Conservation (phyloP, 2,113 vertebrate genomes). For the Trinectes maculatus region DNA sequence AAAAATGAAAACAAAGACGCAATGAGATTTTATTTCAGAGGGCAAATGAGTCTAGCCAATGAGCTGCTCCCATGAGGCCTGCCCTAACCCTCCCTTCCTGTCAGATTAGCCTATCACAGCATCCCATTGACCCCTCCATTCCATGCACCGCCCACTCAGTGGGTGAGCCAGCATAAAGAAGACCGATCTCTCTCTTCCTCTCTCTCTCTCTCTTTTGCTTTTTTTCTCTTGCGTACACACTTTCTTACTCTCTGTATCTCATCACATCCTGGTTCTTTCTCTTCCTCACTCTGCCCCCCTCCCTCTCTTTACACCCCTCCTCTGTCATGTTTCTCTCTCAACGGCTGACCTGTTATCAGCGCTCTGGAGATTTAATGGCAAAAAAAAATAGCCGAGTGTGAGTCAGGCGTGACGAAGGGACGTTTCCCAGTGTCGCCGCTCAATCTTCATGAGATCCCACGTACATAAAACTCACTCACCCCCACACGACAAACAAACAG, state of each 20-base stretch:
- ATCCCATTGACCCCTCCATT: slow-evolving; percentile 75
- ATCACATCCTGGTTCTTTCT: slow-evolving; percentile 64
- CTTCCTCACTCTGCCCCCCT: slow-evolving; percentile 34
- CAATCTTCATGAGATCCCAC: slow-evolving; percentile 41
- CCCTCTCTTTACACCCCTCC: slow-evolving; percentile 34
- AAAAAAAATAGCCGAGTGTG: slow-evolving; percentile 28
- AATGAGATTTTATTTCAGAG: slow-evolving; percentile 72
- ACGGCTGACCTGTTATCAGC: slow-evolving; percentile 77
- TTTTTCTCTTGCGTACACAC: slow-evolving; percentile 41
- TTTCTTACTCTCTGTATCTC: slow-evolving; percentile 55
- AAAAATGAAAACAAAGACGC: slow-evolving; percentile 48
- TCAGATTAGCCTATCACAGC: slow-evolving; percentile 79
- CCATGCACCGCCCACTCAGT: slow-evolving; percentile 74
- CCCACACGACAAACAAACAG: slow-evolving; percentile 27
- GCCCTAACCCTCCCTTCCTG: slow-evolving; percentile 70
- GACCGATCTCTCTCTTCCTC: slow-evolving; percentile 54
- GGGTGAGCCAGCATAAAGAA: slow-evolving; percentile 71
- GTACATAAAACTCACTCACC: not conserved
- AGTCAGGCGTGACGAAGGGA: slow-evolving; percentile 67
- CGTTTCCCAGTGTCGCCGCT: slow-evolving; percentile 62
- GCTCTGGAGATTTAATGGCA: slow-evolving; percentile 69
- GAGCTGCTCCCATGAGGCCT: slow-evolving; percentile 69
- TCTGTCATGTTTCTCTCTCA: slow-evolving; percentile 57
- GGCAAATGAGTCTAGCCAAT: slow-evolving; percentile 74
- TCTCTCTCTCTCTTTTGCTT: slow-evolving; percentile 39